Conservation (phyloP, 1,140 invertebrate genomes). For the Hycleus cichorii region DNA sequence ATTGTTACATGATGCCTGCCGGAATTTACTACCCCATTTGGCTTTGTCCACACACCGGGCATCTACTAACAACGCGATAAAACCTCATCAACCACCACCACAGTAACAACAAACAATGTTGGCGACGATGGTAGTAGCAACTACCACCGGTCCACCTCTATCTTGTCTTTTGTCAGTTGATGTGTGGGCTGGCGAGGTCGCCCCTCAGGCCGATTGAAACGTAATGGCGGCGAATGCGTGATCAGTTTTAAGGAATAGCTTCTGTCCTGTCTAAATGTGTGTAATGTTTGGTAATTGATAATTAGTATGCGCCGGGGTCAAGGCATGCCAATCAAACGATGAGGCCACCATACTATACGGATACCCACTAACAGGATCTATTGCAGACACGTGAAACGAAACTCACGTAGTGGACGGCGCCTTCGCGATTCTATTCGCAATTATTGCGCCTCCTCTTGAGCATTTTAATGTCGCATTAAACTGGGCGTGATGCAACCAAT, state of each 20-base stretch:
- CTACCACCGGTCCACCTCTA: no score
- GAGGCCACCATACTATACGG: neutral
- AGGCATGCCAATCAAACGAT: constrained; percentile 11
- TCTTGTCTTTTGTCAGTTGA: no score
- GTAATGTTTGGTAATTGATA: constrained; percentile 2
- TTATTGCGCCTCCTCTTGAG: constrained; percentile 7
- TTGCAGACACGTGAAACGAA: constrained; percentile 7
- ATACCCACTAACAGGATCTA: constrained; percentile 9
- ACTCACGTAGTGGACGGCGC: constrained; percentile 14
- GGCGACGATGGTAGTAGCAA: no score
- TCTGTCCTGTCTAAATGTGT: neutral
- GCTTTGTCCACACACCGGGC: constrained; percentile 26
- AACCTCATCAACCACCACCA: constrained; percentile 12
- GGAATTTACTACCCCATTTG: constrained; percentile 27
- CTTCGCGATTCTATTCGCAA: constrained; percentile 14
- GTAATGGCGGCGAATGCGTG: constrained; percentile 1
- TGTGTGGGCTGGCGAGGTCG: no score
- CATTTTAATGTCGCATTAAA: constrained; percentile 13
- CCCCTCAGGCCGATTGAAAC: neutral
- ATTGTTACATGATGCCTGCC: constrained; percentile 25
- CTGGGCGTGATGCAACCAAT: constrained; percentile 3
- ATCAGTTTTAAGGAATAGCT: constrained; percentile 9
- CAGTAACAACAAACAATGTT: no score
- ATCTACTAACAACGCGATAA: constrained; percentile 26
- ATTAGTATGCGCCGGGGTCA: constrained; percentile 14